These are phyloP conservation scores for Drosophila watanabei DNA, from an alignment of 1,140 invertebrate species.

Conservation along the genomic window DNA sequence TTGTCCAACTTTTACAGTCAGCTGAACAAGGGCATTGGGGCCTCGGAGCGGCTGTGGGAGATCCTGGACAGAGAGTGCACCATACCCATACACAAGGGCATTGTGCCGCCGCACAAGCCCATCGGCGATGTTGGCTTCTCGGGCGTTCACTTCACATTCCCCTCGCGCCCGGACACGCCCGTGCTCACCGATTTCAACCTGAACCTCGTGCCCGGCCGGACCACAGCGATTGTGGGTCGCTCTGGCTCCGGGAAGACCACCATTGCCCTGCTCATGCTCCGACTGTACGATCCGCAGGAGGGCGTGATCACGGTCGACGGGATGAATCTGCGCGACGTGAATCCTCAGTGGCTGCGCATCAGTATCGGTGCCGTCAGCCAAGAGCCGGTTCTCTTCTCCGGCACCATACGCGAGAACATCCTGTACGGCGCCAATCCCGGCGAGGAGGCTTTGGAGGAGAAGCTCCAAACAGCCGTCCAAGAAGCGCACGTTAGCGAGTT, in stretches of 20 bases:
- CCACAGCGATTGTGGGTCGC: conserved; percentile 92
- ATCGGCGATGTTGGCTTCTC: conserved; percentile 89
- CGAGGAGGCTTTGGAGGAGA: conserved; percentile 86
- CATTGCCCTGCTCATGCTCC: conserved; percentile 90
- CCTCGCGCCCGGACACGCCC: conserved; percentile 88
- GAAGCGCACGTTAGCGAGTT: conserved; percentile 95
- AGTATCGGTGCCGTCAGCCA: conserved; percentile 92
- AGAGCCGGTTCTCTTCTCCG: conserved; percentile 94
- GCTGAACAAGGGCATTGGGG: conserved; percentile 96
- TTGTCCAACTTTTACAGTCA: conserved; percentile 96
- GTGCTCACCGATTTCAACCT: conserved; percentile 91
- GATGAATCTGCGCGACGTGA: conserved; percentile 88
- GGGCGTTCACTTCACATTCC: conserved; percentile 91
- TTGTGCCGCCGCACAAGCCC: conserved; percentile 75
- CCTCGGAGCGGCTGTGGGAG: conserved; percentile 95
- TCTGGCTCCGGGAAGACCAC: conserved; percentile 96
- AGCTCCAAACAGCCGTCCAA: conserved; percentile 88
- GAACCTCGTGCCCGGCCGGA: conserved; percentile 89
- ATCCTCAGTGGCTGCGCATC: conserved; percentile 90
- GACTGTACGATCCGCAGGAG: conserved; percentile 92
- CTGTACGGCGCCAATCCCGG: conserved; percentile 90
- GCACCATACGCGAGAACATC: conserved; percentile 94
- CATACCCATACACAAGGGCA: conserved; percentile 90
- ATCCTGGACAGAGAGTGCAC: conserved; percentile 93
- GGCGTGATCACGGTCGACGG: conserved; percentile 90